Base-by-base conservation (phyloP, 2,888 invertebrate species). In the Lysandra bellargus region DNA sequence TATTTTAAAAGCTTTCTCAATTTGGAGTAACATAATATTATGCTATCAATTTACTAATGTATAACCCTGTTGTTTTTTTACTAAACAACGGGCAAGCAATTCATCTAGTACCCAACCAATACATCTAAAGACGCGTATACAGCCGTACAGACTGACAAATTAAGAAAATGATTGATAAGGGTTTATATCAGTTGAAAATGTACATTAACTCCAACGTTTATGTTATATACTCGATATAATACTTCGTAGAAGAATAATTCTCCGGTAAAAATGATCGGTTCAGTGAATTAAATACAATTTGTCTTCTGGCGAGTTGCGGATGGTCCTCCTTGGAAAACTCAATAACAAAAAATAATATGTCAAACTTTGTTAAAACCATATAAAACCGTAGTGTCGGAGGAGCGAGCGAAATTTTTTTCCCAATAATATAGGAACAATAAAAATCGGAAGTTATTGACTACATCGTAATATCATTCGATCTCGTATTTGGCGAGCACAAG, bases 391-490 rank as follows among this genome's bases (percentile, higher is more conserved):
- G 17, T 17, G 17, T 57, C 4, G 57, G 14, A 57, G 57, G 17
- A 57, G 17, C 57, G 57, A 57, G 57, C 14, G 57, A 57, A 61
- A 2, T 23, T n/a, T 61, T 61, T 61, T 23, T 23, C 23, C 6
- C 23, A 61, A 60, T n/a, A 61, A 61, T 61, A 61, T 61, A 23
- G 7, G n/a, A 61, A 61, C 23, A 61, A n/a, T 61, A 23, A 23
- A 61, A 61, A 7, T 69, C 33, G 14, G 33, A 69, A 69, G 14
- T 17, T 69, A 69, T 37, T 69, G 69, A 37, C 69, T 30, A 64
- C 7, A 64, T 64, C 30, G 64, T 64, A 69, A 69, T 69, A 69
- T 69, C 14, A 37, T 69, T 69, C 33, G 69, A 69, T 69, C 69
- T 69, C 69, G 69, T 37, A 17, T 69, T 69, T 17, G 69, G 69